Percentiles rank a stretch among this genome's conserved stretches.
Evolutionary conservation across 1,140 invertebrate species (phyloP).

Genomic region (Lineus longissimus): DNA sequence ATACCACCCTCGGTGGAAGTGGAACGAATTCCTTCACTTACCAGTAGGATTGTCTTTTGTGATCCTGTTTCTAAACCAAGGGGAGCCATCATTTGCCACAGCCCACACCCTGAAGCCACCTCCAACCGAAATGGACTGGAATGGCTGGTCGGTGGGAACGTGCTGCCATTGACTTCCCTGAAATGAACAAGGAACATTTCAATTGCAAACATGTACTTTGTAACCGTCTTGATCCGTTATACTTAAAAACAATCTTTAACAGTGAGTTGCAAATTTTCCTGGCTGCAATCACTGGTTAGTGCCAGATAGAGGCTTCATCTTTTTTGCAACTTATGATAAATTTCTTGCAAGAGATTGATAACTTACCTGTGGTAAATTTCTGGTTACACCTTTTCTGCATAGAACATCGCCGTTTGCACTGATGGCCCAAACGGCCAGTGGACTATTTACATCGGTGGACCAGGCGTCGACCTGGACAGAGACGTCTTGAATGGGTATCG

Average conservation of each 20-base stretch:
- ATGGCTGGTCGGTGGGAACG: constrained; percentile 31
- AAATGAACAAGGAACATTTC: constrained; percentile 21
- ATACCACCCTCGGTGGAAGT: no score
- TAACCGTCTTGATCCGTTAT: background rate
- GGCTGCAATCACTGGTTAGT: no score
- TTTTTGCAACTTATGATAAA: no score
- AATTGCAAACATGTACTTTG: background rate
- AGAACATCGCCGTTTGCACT: constrained; percentile 78
- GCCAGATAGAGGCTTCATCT: no score
- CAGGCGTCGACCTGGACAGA: constrained; percentile 68
- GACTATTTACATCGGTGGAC: constrained; percentile 51
- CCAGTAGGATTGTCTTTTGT: constrained; percentile 61
- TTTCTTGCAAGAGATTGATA: no score
- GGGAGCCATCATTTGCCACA: constrained; percentile 66
- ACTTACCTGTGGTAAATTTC: constrained; percentile 64
- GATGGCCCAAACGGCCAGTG: constrained; percentile 72
- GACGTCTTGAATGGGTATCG: constrained; percentile 76
- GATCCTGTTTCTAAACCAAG: constrained; percentile 58
- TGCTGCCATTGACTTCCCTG: constrained; percentile 38
- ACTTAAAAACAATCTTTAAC: constrained; percentile 11
- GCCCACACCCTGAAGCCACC: constrained; percentile 28
- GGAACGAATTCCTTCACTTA: constrained; percentile 44
- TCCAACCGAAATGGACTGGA: constrained; percentile 54
- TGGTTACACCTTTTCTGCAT: constrained; percentile 70
- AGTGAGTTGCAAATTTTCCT: no score